A percentile compares a stretch with the other conserved stretches of the same genome.
phyloP scores from a whole-genome alignment of 1,140 invertebrate genomes.

The Drosophila sproati region DNA sequence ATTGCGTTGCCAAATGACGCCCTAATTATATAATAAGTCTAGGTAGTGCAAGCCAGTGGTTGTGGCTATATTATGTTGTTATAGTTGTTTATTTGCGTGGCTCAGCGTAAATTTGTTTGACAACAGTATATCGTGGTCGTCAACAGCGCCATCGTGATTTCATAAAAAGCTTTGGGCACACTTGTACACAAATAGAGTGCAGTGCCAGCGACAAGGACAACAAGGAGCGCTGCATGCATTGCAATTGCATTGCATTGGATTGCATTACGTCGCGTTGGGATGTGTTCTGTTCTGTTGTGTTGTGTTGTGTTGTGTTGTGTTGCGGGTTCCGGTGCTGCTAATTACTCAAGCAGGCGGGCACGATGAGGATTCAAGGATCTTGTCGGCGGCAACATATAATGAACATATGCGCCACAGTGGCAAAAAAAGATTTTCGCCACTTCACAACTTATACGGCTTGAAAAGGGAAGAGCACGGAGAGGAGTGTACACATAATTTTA shows the following conservation, averaged over 20 bases:
- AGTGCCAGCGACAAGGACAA: slow-evolving; percentile 35
- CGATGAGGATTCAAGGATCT: slow-evolving; percentile 68
- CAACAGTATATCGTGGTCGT: slow-evolving; percentile 13
- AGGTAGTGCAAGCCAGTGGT: slow-evolving; percentile 41
- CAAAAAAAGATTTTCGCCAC: slow-evolving; percentile 69
- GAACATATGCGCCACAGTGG: slow-evolving; percentile 75
- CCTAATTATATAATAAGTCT: slow-evolving; percentile 76
- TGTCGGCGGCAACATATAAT: slow-evolving; percentile 75
- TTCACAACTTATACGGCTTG: slow-evolving; percentile 41
- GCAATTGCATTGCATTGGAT: slow-evolving; percentile 62
- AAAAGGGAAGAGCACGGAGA: slow-evolving; percentile 11
- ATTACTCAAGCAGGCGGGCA: slow-evolving; percentile 74
- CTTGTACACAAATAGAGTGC: slow-evolving; percentile 42
- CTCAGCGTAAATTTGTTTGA: slow-evolving; percentile 45
- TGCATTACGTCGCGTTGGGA: slow-evolving; percentile 23
- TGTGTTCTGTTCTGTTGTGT: slow-evolving; percentile 19
- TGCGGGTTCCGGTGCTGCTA: slow-evolving; percentile 66
- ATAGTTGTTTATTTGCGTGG: slow-evolving; percentile 32
- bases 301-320: slow-evolving; percentile 28
- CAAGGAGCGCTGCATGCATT: slow-evolving; percentile 43
- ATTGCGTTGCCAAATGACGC: slow-evolving; percentile 27
- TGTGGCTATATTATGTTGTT: slow-evolving; percentile 17
- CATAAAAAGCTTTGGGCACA: slow-evolving; percentile 63
- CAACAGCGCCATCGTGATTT: slow-evolving; percentile 58
- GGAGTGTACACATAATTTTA: slow-evolving; percentile 72